A percentile compares a stretch with the other conserved stretches of the same genome.
These are phyloP conservation scores for Coregonus suidteri DNA, from an alignment of 2,797 vertebrate genomes.

Conservation along the genomic window DNA sequence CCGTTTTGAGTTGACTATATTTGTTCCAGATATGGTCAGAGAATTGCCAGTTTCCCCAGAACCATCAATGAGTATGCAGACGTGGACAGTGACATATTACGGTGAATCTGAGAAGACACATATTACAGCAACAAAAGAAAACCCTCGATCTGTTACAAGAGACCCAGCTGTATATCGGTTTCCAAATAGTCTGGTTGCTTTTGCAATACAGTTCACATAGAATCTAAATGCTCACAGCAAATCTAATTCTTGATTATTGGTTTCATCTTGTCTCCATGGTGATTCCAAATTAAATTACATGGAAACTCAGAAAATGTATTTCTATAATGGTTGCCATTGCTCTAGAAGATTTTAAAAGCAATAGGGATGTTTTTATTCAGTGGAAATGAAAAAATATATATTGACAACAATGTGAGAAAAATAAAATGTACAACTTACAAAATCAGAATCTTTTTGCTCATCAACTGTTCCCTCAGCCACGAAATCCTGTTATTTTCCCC, in stretches of 20 bases:
- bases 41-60: neutral
- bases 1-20: neutral
- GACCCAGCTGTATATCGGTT: slow-evolving; percentile 49
- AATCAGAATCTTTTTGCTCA: slow-evolving; percentile 71
- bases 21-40: neutral
- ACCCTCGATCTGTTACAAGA: slow-evolving; percentile 2
- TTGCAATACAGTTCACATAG: neutral
- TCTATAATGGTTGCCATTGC: slow-evolving; percentile 14
- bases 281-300: slow-evolving; percentile 15
- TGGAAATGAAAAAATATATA: too few species aligned
- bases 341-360: neutral
- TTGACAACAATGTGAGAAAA: too few species aligned
- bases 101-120: neutral
- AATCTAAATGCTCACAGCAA: slow-evolving; percentile 1
- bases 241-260: slow-evolving; percentile 50
- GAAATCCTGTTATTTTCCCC: slow-evolving; percentile 51
- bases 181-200: neutral
- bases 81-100: neutral
- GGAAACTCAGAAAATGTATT: slow-evolving; percentile 32
- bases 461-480: slow-evolving; percentile 63
- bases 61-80: neutral
- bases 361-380: too few species aligned
- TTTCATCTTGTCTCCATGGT: slow-evolving; percentile 32
- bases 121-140: neutral
- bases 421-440: slow-evolving; percentile 79